Base-by-base conservation (phyloP, 2,113 vertebrate species). In the Aythya baeri region DNA sequence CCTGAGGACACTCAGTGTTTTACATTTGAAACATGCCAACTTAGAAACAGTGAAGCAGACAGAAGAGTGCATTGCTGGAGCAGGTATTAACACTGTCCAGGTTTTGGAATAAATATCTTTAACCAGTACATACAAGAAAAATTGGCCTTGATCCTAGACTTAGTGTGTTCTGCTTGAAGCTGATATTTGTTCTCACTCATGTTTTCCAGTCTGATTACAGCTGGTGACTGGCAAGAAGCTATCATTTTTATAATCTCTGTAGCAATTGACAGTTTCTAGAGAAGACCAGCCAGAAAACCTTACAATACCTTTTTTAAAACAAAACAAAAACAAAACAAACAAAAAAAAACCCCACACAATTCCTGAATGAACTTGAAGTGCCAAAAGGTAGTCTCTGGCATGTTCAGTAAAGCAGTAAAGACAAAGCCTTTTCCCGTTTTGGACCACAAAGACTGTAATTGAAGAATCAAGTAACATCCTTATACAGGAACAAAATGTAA, bases 241-340 rank as follows among this genome's bases (percentile, higher is more conserved):
- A 6, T 15, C 1, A 0, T 43, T 84, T 77, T 81, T 41, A 17
- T 52, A 63, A 41, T 7, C 4, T 1, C 34, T 26, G 7, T 46
- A 78, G 62, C 31, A 87, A 49, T 2, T 73, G 34, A 18, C 6
- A 11, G 55, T 65, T 75, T 82, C 44, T 70, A 26, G 22, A 87
- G 23, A 79, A 26, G 20, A 50, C n/a, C 21, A 20, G 43, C 32
- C 34, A 36, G 58, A 49, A n/a, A 27, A 36, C 9, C 6, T 82
- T 26, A 16, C 13, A n/a, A 2, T 23, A 62, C 34, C 2, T 34
- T 10, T 79, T 20, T 20, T 9, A 44, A 14, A 44, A 36, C 36
- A 36, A 36, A 36, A 36, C 36, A 36, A 36, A 36, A 44, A 44
- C 34, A 34, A 34, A 34, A 34, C 34, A 34, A 34, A 34, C 34